Conservation (phyloP, 2,113 vertebrate genomes). For the Oncorhynchus nerka region DNA sequence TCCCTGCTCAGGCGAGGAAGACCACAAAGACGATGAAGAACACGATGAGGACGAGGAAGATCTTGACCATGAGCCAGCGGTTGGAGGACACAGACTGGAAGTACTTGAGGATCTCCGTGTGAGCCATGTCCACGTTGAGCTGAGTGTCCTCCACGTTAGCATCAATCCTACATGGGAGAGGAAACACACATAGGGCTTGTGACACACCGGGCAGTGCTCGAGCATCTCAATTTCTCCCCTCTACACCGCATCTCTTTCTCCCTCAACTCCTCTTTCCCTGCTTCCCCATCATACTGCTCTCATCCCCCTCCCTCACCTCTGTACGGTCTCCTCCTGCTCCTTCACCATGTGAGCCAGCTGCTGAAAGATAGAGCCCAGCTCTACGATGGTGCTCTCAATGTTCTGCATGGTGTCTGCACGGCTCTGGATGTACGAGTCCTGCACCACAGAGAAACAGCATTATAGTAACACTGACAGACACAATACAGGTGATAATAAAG, state of each 20-base stretch:
- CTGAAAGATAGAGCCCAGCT: conserved; percentile 91
- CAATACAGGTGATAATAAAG: neutral
- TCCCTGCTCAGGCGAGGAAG: conserved; percentile 82
- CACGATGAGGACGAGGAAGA: conserved; percentile 89
- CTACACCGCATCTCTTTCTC: neutral
- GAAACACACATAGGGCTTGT: neutral
- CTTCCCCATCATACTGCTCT: neutral
- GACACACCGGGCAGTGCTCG: neutral
- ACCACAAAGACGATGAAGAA: conserved; percentile 95
- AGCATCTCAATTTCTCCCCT: neutral
- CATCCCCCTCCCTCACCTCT: conserved; percentile 73
- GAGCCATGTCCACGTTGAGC: conserved; percentile 88
- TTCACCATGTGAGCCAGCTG: conserved; percentile 94
- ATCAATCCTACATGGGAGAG: conserved; percentile 77
- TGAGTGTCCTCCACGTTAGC: conserved; percentile 89
- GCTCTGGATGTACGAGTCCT: conserved; percentile 91
- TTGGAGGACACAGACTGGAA: conserved; percentile 94
- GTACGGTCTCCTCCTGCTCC: conserved; percentile 90
- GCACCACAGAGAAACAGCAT: neutral
- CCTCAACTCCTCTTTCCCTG: neutral
- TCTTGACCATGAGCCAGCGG: conserved; percentile 95
- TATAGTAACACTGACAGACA: neutral
- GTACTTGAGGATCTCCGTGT: conserved; percentile 91
- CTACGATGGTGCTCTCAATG: conserved; percentile 91
- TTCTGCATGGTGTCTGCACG: conserved; percentile 92